A percentile compares a stretch with the other conserved stretches of the same genome.
Conservation (phyloP, 2,113 vertebrate species). For the Nipponia nippon region DNA sequence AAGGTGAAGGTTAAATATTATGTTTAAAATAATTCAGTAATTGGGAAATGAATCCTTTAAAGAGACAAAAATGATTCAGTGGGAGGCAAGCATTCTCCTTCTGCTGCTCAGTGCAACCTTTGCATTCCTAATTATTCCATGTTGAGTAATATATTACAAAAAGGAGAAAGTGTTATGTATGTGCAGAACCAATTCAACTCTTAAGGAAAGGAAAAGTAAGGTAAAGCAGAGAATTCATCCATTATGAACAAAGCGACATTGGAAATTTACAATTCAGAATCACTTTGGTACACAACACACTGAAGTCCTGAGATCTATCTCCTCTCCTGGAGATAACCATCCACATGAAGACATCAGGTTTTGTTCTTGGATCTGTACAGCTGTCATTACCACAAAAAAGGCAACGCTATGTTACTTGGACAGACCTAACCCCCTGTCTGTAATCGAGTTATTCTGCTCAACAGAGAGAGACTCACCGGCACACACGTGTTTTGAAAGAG, state of each 20-base stretch:
- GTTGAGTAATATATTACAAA: background rate
- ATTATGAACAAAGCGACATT: background rate
- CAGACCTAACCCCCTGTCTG: background rate
- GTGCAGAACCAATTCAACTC: background rate
- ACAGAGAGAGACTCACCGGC: background rate
- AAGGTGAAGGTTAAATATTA: slow-evolving; percentile 34
- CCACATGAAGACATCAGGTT: background rate
- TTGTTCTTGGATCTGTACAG: background rate
- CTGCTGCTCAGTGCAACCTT: background rate
- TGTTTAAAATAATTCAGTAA: slow-evolving; percentile 29
- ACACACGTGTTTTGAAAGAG: background rate
- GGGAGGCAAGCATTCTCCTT: background rate
- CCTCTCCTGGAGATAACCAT: background rate
- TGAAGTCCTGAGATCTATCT: background rate
- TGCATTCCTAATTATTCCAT: slow-evolving; percentile 4
- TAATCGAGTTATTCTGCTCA: background rate
- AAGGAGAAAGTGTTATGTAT: background rate
- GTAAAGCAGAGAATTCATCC: background rate
- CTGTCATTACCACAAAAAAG: background rate
- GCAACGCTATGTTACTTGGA: background rate
- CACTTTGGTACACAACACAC: background rate
- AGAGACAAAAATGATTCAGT: background rate
- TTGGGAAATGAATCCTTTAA: background rate
- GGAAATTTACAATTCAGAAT: background rate
- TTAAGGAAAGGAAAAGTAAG: background rate